Percentiles rank a stretch among this genome's conserved stretches.
phyloP scores from a whole-genome alignment of 2,888 invertebrate species.

The Agonopterix arenella region DNA sequence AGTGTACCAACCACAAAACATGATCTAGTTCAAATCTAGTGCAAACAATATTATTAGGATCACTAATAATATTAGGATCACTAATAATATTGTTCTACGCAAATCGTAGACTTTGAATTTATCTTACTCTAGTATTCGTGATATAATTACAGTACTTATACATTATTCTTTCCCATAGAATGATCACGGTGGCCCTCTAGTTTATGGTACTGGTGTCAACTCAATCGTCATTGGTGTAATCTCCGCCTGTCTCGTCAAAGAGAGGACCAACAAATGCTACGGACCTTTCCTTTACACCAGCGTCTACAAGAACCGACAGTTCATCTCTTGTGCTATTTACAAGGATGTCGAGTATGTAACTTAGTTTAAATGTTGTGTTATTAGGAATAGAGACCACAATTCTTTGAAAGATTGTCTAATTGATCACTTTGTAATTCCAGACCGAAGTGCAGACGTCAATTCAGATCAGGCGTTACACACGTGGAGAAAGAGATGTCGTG shows the following conservation, averaged over 20 bases:
- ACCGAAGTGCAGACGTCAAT: slow-evolving; percentile 55
- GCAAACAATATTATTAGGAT: too few species aligned
- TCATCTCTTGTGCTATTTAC: slow-evolving; percentile 57
- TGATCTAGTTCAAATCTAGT: too few species aligned
- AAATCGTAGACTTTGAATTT: too few species aligned
- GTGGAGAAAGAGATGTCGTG: slow-evolving; percentile 48
- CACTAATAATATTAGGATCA: too few species aligned
- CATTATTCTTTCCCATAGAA: slow-evolving; percentile 30
- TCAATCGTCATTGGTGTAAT: slow-evolving; percentile 55
- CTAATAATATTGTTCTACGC: too few species aligned
- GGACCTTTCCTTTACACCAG: slow-evolving; percentile 65
- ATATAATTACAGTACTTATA: too few species aligned
- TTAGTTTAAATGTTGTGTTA: not conserved
- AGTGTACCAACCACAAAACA: too few species aligned
- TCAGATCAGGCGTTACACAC: slow-evolving; percentile 55
- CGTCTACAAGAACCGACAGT: slow-evolving; percentile 55
- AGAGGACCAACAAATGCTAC: slow-evolving; percentile 55
- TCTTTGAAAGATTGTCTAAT: too few species aligned
- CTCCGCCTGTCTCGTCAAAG: slow-evolving; percentile 59
- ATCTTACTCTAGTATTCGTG: too few species aligned
- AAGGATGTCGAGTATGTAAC: slow-evolving; percentile 55
- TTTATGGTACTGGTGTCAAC: slow-evolving; percentile 47
- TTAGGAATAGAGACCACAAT: not conserved
- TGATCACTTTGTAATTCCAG: slow-evolving; percentile 23
- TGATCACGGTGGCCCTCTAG: slow-evolving; percentile 59